Base-by-base conservation (phyloP, 2,888 invertebrate genomes). In the Nymphalis polychloros region DNA sequence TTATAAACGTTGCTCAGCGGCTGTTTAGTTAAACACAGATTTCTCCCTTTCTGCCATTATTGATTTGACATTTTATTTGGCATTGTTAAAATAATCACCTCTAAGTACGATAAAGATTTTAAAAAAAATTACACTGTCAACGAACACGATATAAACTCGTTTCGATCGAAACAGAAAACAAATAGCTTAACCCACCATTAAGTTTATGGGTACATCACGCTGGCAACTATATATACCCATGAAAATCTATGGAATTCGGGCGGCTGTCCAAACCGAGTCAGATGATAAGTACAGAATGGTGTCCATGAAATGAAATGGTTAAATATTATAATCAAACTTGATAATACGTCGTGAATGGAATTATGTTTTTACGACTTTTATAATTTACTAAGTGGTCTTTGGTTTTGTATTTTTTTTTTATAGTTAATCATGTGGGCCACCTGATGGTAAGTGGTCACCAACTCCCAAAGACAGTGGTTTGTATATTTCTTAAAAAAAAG, bases 231-330 rank as follows among this genome's bases (percentile, higher is more conserved):
- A 72, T 70, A 71, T 75, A 72, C 75, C 73, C 71, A 70, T 74
- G 75, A 81, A 79, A 79, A 77, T 74, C 75, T 78, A 79, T 78
- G 79, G 75, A 61, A 71, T 20, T 50, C 69, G 75, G 77, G 76
- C 75, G 71, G 41, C 64, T 68, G 69, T 73, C 71, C 73, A 71
- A 73, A 68, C 68, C 35, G 35, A 57, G 47, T 71, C n/a, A 60
- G 64, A 62, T 52, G 46, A 64, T 27, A 41, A 17, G 41, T 53
- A 31, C 52, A 52, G 49, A 63, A 47, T 61, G 47, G 52, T 59
- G 46, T 17, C 66, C 67, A 62, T 67, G 53, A 70, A 69, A 69
- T 20, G 23, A 52, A 64, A 70, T 59, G 53, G 50, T 64, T 66
- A 50, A 64, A 70, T 68, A 63, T 68, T 68, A 68, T 66, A 16